Evolutionary conservation across 2,888 invertebrate species (phyloP).

Genomic region (Chorisops tibialis): DNA sequence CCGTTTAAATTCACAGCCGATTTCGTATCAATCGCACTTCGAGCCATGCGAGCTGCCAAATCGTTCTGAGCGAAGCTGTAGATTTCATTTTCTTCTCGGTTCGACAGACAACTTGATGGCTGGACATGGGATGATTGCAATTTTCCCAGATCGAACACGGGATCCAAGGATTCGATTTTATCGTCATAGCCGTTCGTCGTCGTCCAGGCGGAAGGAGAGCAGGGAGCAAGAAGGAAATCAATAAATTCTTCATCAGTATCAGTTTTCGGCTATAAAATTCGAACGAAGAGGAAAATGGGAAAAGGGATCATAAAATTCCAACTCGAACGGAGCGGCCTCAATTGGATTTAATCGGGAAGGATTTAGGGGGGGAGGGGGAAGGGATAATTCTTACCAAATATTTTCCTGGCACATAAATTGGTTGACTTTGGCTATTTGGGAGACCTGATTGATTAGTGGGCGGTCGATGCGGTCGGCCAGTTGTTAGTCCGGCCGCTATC

Average conservation of each 20-base stretch:
- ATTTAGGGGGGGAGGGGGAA: no score
- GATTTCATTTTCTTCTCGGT: constrained; percentile 88
- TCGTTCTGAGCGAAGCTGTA: constrained; percentile 85
- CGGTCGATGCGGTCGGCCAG: constrained; percentile 45
- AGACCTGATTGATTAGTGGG: constrained; percentile 56
- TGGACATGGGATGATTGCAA: constrained; percentile 42
- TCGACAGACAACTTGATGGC: constrained; percentile 87
- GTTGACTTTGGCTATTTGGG: constrained; percentile 77
- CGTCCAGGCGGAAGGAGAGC: neutral
- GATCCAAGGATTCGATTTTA: neutral
- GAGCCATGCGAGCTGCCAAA: constrained; percentile 74
- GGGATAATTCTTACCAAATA: constrained; percentile 69
- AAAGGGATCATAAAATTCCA: no score
- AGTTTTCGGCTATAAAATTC: no score
- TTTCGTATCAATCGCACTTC: constrained; percentile 55
- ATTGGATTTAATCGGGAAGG: no score
- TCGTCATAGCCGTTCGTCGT: neutral
- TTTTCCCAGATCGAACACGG: neutral
- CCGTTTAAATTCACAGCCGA: constrained; percentile 58
- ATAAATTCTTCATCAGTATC: constrained; percentile 1
- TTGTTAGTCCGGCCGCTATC: constrained; percentile 49
- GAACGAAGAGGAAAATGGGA: no score
- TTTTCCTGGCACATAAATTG: constrained; percentile 87
- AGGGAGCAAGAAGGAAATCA: neutral
- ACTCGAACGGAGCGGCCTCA: no score